Evolutionary conservation across 1,140 invertebrate genomes (phyloP), one percentile per base, ranked within the genome.

Genomic region (Latrodectus geometricus): DNA sequence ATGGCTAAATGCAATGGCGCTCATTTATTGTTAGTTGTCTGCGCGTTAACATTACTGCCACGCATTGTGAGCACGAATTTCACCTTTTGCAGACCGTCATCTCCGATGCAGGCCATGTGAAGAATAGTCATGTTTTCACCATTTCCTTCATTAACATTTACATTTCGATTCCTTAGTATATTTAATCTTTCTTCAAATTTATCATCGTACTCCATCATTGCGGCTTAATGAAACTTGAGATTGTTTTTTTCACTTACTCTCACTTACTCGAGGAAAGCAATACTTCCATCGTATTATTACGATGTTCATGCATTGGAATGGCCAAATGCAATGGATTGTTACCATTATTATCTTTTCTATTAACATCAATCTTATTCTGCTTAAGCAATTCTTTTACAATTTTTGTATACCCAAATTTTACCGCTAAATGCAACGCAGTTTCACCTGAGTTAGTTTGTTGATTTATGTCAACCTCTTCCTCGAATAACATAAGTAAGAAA

Each of bases 371-470:
- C 9, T 35, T 35, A 12, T 76, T 23, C 4, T 11, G 50, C 15
- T 50, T 8, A 15, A 76, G 17, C 54, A 76, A 76, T n/a, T 14
- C 54, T 9, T 17, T 56, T 52, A 76, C 50, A n/a, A 20, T 56
- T 23, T 76, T 76, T 9, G 20, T 14, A 56, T 54, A 23, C 9
- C 74, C 74, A n/a, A n/a, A n/a, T n/a, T n/a, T n/a, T n/a, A n/a
- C n/a, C n/a, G n/a, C n/a, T n/a, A n/a, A n/a, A n/a, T 76, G 74
- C 35, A 76, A 76, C 9, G 74, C 9, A 8, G 74, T 76, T 56
- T 23, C n/a, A 54, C 50, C 74, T 76, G 11, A 50, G 17, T 7
- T 17, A 76, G 74, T 76, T 76, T 76, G 14, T 12, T 14, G 9
- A 21, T 76, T 76, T 23, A 76, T 49, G 35, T 76, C 49, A 8